A percentile compares a stretch with the other conserved stretches of the same genome.
Conservation (phyloP, 2,888 invertebrate species). For the Folsomia candida region DNA sequence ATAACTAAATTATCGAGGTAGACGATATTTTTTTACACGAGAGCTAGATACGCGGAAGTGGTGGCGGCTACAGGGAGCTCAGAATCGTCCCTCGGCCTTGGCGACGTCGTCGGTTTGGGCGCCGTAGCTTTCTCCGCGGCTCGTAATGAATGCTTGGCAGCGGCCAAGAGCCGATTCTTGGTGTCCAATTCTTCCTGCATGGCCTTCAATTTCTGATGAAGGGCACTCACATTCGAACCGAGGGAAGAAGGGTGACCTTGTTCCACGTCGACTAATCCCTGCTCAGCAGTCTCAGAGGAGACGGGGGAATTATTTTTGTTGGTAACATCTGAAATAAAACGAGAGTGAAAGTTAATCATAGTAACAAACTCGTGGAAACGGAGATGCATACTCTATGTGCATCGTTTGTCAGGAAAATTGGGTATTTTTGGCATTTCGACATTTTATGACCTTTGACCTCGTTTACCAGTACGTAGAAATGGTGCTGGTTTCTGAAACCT, state of each 20-base stretch:
- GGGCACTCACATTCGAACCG: slow-evolving; percentile 20
- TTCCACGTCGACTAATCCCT: no score
- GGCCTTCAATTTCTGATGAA: slow-evolving; percentile 24
- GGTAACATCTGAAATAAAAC: not conserved
- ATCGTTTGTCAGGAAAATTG: no score
- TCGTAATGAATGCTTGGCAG: slow-evolving; percentile 29
- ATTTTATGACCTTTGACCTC: no score
- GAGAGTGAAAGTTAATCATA: no score
- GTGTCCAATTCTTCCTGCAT: slow-evolving; percentile 32
- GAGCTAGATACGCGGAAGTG: not conserved
- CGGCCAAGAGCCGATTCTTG: slow-evolving; percentile 22
- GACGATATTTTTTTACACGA: no score
- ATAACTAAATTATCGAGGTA: no score
- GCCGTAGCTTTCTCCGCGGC: slow-evolving; percentile 23
- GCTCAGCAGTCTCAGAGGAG: not conserved
- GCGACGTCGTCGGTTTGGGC: slow-evolving; percentile 1
- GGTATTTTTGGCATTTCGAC: no score
- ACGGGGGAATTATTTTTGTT: not conserved
- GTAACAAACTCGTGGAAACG: no score
- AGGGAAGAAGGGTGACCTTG: not conserved
- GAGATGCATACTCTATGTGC: no score
- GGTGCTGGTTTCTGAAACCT: no score
- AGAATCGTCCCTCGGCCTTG: not conserved
- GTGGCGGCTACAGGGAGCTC: not conserved
- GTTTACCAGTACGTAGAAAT: no score